phyloP scores from a whole-genome alignment of 2,113 vertebrate genomes.

The Propithecus coquereli region DNA sequence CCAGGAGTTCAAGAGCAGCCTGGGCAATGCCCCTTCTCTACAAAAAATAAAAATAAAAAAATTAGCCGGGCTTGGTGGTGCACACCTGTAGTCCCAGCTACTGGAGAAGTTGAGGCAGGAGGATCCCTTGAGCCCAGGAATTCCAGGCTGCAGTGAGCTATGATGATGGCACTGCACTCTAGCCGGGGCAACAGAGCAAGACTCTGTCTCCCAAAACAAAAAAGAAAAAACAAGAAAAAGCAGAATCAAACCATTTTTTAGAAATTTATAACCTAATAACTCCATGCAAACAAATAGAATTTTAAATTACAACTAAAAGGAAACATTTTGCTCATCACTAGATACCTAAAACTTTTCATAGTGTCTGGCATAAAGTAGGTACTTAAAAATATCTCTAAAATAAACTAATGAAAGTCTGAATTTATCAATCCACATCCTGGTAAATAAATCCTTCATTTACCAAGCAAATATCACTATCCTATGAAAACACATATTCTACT shows the following conservation, averaged over 20 bases:
- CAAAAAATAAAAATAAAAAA: background rate
- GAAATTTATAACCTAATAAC: background rate
- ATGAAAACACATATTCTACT: background rate
- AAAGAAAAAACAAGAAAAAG: background rate
- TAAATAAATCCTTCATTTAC: background rate
- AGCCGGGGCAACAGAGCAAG: no score
- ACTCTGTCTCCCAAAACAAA: no score
- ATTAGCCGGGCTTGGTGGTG: background rate
- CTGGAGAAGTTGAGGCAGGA: background rate
- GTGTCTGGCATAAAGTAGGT: background rate
- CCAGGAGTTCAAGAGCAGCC: background rate
- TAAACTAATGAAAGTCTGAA: background rate
- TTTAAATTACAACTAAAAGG: background rate
- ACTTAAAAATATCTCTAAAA: background rate
- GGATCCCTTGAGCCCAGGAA: background rate
- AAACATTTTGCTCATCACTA: background rate
- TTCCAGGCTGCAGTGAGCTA: background rate
- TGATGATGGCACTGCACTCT: background rate
- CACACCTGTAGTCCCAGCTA: background rate
- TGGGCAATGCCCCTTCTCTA: background rate
- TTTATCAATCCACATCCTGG: background rate
- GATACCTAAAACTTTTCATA: conserved; percentile 13
- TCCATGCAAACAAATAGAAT: conserved; percentile 1
- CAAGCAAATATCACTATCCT: background rate
- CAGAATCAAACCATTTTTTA: conserved; percentile 13